Base-by-base conservation (phyloP, 2,113 vertebrate genomes). In the Caranx melampygus region DNA sequence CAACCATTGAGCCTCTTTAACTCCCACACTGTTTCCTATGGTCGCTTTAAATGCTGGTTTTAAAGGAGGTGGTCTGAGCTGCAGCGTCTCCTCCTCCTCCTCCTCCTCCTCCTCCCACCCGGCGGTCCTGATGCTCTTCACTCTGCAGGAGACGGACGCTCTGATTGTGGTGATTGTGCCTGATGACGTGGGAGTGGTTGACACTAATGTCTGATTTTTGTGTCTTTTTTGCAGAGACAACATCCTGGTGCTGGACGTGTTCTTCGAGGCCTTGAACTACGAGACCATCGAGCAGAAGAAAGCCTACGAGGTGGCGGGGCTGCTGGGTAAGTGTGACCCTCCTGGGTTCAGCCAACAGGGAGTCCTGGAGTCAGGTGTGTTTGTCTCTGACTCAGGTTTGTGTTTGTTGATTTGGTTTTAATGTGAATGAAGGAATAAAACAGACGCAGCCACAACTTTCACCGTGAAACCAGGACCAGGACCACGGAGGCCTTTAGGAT, bases 201-300 rank as follows among this genome's bases (percentile, higher is more conserved):
- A 8, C 4, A 54, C 57, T 61, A 74, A 5, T 51, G 45, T 26
- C 31, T 16, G 52, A 3, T 68, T 76, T n/a, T 26, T 26, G 26
- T 85, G 47, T 79, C 72, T 59, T 93, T 59, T 93, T 88, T 84
- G 18, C 95, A 99, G 98, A 90, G 98, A 99, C 94, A 99, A 99
- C 92, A 99, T 99, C 91, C 91, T 99, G 45, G 97, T 99, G 76
- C 87, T 99, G 94, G 98, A 99, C 85, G 97, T 99, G 88, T 99
- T 99, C 93, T 99, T 99, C 71, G 98, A 99, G 92, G 97, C 98
- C 62, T 93, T 99, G 91, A 99, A 99, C 95, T 99, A 99, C 3
- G 97, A 99, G 94, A 99, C 97, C 88, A 99, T 99, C 66, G 98
- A 99, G 83, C 98, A 99, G 94, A 99, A 98, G 94, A 99, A 98